Evolutionary conservation across 92 coral and sea anemone genomes (phyloP).

Genomic region (Plumapathes pennacea): DNA sequence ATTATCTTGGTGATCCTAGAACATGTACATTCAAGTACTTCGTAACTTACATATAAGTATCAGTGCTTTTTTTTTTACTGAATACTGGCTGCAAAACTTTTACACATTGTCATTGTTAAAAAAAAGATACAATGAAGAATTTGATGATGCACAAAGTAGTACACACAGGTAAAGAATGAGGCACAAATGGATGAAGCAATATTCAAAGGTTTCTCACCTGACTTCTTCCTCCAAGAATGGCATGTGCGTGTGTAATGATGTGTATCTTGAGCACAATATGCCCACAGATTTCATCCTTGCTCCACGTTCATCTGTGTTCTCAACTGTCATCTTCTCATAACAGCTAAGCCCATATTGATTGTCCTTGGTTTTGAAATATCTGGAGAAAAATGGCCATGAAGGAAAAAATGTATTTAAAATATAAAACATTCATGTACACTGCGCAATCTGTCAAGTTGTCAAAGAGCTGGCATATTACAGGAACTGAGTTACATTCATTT

Average conservation of each 20-base stretch:
- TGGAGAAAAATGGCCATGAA: conserved; percentile 9
- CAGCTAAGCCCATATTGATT: conserved; percentile 93
- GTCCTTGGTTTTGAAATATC: conserved; percentile 91
- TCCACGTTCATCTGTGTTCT: conserved; percentile 95
- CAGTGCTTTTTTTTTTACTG: too few species aligned
- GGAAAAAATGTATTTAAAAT: neutral
- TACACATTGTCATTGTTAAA: too few species aligned
- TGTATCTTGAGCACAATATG: conserved; percentile 92
- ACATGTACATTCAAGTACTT: too few species aligned
- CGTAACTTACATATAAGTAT: too few species aligned
- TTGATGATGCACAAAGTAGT: neutral
- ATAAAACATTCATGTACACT: too few species aligned
- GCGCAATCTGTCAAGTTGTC: too few species aligned
- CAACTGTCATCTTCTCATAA: conserved; percentile 92
- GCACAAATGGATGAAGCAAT: neutral
- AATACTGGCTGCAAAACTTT: too few species aligned
- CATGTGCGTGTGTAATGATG: conserved; percentile 96
- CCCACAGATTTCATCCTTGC: conserved; percentile 99
- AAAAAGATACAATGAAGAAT: neutral
- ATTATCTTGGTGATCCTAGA: too few species aligned
- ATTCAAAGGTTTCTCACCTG: conserved; percentile 43
- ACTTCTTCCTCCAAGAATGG: conserved; percentile 95
- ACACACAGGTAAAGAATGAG: neutral
- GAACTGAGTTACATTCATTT: too few species aligned
- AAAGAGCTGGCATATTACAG: too few species aligned